Base-by-base conservation (phyloP, 2,888 invertebrate genomes). In the Hydrotaea cyrtoneurina region DNA sequence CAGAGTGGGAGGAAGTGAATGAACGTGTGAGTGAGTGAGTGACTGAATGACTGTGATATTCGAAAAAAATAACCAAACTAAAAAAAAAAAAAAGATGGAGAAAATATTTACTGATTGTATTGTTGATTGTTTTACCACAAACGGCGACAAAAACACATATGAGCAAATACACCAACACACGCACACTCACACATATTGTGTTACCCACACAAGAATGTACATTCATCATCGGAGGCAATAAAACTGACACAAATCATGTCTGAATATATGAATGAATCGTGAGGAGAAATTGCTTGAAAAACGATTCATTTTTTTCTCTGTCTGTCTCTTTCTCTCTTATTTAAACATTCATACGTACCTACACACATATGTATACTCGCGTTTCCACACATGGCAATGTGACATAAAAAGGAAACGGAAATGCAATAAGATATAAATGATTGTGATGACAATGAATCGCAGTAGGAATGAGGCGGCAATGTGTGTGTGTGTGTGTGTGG, bases 231-330 rank as follows among this genome's bases (percentile, higher is more conserved):
- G 74, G 71, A 36, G 80, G 46, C 69, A 85, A 85, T 80, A 82
- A 81, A 83, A 86, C 57, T 76, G 80, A 83, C 78, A 83, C 78
- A 86, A 83, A 83, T 81, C 80, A 81, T 76, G 80, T 77, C 81
- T n/a, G n/a, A 82, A 82, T 73, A 66, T 59, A 59, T 59, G 74
- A 81, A 74, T 17, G 31, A 43, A 43, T 17, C 10, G 43, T 26
- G 15, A 21, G 46, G 43, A 73, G 17, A 83, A 62, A 62, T 36
- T 46, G 17, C 23, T 76, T 73, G 46, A 78, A 62, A 59, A 72
- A 76, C 43, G 31, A 4, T 31, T 59, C 59, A 15, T 23, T 59
- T 59, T 19, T 50, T 50, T 2, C n/a, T n/a, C 15, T 31, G 31
- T 31, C 3, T 31, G 7, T n/a, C n/a, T n/a, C n/a, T n/a, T n/a